Percentiles rank a stretch among this genome's conserved stretches.
phyloP scores from a whole-genome alignment of 1,140 invertebrate species.

The Habropoda laboriosa region DNA sequence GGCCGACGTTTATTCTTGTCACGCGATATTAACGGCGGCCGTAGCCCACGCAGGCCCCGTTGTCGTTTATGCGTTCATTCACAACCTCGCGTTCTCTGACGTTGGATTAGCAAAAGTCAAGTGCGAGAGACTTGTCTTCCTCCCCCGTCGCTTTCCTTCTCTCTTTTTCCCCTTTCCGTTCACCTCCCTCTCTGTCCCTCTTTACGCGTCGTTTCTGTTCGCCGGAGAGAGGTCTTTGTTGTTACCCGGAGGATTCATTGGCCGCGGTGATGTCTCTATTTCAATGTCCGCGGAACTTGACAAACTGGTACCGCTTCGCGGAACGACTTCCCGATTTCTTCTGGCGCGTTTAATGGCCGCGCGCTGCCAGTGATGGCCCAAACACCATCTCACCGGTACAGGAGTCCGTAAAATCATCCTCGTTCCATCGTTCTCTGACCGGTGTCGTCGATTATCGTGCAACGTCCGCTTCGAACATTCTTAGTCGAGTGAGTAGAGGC shows the following conservation, averaged over 20 bases:
- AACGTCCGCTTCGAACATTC: background rate
- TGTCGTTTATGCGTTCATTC: slow-evolving; percentile 63
- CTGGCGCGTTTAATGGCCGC: slow-evolving; percentile 8
- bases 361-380: background rate
- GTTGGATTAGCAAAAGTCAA: slow-evolving; percentile 59
- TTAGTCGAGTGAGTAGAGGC: too few species aligned
- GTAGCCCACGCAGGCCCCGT: slow-evolving; percentile 56
- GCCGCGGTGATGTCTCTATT: slow-evolving; percentile 33
- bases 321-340: slow-evolving; percentile 30
- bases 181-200: background rate
- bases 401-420: background rate
- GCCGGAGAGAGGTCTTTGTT: background rate
- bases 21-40: slow-evolving; percentile 75
- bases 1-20: slow-evolving; percentile 78
- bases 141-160: background rate
- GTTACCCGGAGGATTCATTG: slow-evolving; percentile 23
- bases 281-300: slow-evolving; percentile 24
- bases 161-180: too few species aligned
- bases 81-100: slow-evolving; percentile 47
- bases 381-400: background rate
- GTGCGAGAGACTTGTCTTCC: slow-evolving; percentile 27
- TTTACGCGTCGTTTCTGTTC: background rate
- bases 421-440: background rate
- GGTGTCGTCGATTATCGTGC: too few species aligned
- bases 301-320: slow-evolving; percentile 24